A percentile compares a stretch with the other conserved stretches of the same genome.
Conservation (phyloP, 2,888 invertebrate species). For the Clepsis dumicolana region DNA sequence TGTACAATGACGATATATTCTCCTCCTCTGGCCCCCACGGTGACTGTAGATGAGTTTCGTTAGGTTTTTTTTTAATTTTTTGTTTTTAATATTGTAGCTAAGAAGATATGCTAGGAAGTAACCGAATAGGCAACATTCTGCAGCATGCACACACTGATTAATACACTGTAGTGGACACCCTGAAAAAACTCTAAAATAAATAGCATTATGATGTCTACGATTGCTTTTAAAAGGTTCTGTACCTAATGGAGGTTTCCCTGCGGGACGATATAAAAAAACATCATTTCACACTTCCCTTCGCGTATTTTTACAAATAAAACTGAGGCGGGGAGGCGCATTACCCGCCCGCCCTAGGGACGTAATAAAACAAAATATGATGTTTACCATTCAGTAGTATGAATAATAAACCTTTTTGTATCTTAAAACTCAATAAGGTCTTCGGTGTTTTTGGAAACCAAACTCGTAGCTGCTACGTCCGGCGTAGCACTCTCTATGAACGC, state of each 20-base stretch:
- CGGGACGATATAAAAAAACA: slow-evolving; percentile 64
- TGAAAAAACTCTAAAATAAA: too few relatives aligned
- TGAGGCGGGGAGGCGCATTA: slow-evolving; percentile 54
- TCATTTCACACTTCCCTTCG: slow-evolving; percentile 66
- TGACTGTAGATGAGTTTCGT: too few relatives aligned
- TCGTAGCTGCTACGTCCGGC: not conserved
- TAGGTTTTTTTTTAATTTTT: too few relatives aligned
- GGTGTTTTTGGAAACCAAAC: not conserved
- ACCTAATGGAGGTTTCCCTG: slow-evolving; percentile 55
- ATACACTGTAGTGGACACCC: too few relatives aligned
- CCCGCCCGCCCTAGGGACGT: slow-evolving; percentile 51
- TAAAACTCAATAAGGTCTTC: not conserved
- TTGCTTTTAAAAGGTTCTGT: slow-evolving; percentile 15
- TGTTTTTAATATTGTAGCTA: too few relatives aligned
- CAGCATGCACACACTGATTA: too few relatives aligned
- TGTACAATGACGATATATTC: too few relatives aligned
- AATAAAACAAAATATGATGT: slow-evolving; percentile 43
- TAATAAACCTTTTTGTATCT: slow-evolving; percentile 17
- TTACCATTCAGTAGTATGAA: slow-evolving; percentile 34
- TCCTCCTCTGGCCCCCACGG: too few relatives aligned
- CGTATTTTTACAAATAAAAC: slow-evolving; percentile 56
- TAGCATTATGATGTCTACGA: not conserved
- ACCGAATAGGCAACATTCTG: too few relatives aligned
- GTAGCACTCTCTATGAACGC: not conserved
- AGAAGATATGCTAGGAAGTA: too few relatives aligned